Percentiles rank a stretch among this genome's conserved stretches.
Evolutionary conservation across 2,888 invertebrate genomes (phyloP).

Genomic region (Eristalis tenax): DNA sequence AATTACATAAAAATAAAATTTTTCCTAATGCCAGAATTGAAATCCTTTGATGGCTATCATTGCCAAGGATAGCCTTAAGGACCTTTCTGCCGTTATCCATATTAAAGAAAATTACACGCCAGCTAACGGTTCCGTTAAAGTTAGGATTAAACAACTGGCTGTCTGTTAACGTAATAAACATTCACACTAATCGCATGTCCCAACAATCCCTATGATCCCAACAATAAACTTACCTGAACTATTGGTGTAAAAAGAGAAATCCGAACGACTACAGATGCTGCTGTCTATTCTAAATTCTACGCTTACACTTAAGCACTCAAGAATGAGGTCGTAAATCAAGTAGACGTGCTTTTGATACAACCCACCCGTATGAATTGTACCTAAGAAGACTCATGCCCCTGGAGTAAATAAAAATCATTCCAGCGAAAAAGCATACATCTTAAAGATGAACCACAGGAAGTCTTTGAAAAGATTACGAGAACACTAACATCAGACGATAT

Average conservation of each 20-base stretch:
- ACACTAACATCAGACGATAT: too few relatives aligned
- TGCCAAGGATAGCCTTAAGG: background rate
- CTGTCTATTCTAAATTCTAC: constrained; percentile 51
- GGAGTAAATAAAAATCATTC: constrained; percentile 5
- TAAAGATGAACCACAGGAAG: background rate
- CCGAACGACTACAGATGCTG: constrained; percentile 33
- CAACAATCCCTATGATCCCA: too few relatives aligned
- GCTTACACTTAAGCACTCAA: constrained; percentile 41
- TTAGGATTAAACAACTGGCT: background rate
- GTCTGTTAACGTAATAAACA: background rate
- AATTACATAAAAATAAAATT: background rate
- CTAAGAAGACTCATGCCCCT: constrained; percentile 22
- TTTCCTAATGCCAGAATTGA: background rate
- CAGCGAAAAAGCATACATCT: background rate
- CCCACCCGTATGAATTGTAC: constrained; percentile 54
- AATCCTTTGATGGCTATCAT: background rate
- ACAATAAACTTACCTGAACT: constrained; percentile 20
- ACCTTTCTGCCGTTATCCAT: background rate
- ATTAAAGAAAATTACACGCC: background rate
- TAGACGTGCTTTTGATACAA: constrained; percentile 55
- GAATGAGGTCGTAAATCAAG: constrained; percentile 42
- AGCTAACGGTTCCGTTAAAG: background rate
- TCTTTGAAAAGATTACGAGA: constrained; percentile 1
- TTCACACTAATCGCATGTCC: background rate
- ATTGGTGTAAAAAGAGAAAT: constrained; percentile 50